Evolutionary conservation across 2,888 invertebrate species (phyloP).

Genomic region (Podotricha telesiphe): DNA sequence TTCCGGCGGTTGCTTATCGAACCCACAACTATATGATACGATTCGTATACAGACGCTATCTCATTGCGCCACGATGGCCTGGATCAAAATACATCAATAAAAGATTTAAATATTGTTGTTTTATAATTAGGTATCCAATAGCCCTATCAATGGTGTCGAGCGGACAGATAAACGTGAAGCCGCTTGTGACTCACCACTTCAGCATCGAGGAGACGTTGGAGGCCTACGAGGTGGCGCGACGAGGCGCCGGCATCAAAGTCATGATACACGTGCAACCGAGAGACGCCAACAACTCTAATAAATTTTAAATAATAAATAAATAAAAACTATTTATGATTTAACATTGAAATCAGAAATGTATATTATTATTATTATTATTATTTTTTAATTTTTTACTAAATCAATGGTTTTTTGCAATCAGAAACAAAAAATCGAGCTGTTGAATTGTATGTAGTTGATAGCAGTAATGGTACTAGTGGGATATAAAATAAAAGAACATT

Average conservation of each 20-base stretch:
- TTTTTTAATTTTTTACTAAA: too few relatives aligned
- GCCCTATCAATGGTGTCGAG: constrained; percentile 90
- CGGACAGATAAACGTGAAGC: constrained; percentile 90
- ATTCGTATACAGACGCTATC: too few relatives aligned
- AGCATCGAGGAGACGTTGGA: constrained; percentile 88
- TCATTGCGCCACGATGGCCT: too few relatives aligned
- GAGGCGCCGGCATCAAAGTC: constrained; percentile 91
- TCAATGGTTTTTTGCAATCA: too few relatives aligned
- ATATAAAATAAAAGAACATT: neutral
- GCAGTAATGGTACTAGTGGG: neutral
- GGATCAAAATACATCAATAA: too few relatives aligned
- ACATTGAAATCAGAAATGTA: neutral
- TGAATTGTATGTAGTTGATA: too few relatives aligned
- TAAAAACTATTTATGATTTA: neutral
- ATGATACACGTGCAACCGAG: constrained; percentile 89
- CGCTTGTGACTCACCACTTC: constrained; percentile 93
- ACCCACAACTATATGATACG: too few relatives aligned
- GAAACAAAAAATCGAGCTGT: too few relatives aligned
- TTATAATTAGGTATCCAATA: constrained; percentile 86
- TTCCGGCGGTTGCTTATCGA: too few relatives aligned
- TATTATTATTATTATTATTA: too few relatives aligned
- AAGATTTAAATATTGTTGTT: neutral
- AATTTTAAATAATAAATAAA: neutral
- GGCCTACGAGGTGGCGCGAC: constrained; percentile 92
- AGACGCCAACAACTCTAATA: constrained; percentile 76